phyloP scores from a whole-genome alignment of 2,797 vertebrate genomes.

The Nothura maculosa region DNA sequence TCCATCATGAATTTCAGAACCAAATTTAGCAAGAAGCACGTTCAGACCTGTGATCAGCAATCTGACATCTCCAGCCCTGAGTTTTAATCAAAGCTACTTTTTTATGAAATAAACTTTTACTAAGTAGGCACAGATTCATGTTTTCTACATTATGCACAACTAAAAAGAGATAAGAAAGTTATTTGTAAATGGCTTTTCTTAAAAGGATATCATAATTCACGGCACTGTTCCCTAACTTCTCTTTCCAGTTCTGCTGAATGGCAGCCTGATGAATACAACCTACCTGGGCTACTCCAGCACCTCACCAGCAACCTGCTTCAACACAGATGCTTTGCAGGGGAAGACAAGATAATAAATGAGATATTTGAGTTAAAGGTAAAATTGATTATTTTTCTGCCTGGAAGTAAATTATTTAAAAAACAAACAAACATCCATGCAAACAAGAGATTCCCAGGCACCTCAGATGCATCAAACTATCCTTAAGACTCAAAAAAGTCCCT shows the following conservation, averaged over 20 bases:
- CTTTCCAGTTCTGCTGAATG: background rate
- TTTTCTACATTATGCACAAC: conserved; percentile 19
- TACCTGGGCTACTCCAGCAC: background rate
- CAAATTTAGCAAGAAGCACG: conserved; percentile 33
- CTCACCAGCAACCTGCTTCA: background rate
- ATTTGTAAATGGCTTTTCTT: background rate
- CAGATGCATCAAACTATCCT: background rate
- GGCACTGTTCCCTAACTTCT: background rate
- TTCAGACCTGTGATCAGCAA: conserved; percentile 31
- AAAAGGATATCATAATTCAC: background rate
- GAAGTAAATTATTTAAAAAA: background rate
- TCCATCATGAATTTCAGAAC: conserved; percentile 66
- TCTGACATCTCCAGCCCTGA: conserved; percentile 29
- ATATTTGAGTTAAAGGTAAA: background rate
- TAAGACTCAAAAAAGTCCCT: background rate
- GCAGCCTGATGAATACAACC: background rate
- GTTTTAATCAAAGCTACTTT: conserved; percentile 62
- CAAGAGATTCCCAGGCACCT: background rate
- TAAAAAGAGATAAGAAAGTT: background rate
- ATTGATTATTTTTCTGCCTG: background rate
- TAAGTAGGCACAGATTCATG: background rate
- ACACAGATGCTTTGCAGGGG: background rate
- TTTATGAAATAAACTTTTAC: conserved; percentile 55
- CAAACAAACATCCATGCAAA: background rate
- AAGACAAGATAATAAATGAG: background rate